These are phyloP conservation scores for Microctenopoma lineatum DNA, from an alignment of 2,797 vertebrate species.

Conservation along the genomic window DNA sequence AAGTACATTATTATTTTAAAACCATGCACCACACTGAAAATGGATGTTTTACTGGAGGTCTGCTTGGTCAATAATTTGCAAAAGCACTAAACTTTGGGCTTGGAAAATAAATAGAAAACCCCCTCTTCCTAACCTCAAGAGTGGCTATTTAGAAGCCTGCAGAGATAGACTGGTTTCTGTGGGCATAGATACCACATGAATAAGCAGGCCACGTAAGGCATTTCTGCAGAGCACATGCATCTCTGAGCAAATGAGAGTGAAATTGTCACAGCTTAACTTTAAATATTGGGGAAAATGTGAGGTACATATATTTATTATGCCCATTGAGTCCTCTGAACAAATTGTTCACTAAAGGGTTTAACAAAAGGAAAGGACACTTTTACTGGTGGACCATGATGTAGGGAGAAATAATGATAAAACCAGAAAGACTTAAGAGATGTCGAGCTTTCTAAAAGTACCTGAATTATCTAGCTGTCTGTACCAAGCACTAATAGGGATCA, in stretches of 20 bases:
- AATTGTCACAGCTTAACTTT: conserved; percentile 19
- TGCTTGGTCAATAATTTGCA: conserved; percentile 59
- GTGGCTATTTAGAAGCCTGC: conserved; percentile 70
- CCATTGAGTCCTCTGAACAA: conserved; percentile 12
- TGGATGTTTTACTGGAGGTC: conserved; percentile 39
- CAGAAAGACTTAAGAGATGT: conserved; percentile 65
- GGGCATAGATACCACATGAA: conserved; percentile 60
- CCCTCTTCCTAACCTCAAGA: conserved; percentile 62
- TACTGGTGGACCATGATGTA: conserved; percentile 48
- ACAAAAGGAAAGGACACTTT: conserved; percentile 22
- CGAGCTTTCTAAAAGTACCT: conserved; percentile 71
- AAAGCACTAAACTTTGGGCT: conserved; percentile 51
- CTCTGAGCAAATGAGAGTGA: conserved; percentile 11
- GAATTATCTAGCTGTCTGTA: conserved; percentile 65
- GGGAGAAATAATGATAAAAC: conserved; percentile 67
- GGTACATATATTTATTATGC: conserved; percentile 16
- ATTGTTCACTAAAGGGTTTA: conserved; percentile 37
- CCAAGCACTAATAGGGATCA: conserved; percentile 77
- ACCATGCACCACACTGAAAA: conserved; percentile 34
- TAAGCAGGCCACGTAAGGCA: conserved; percentile 49
- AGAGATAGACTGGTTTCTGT: conserved; percentile 61
- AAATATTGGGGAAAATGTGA: conserved; percentile 18
- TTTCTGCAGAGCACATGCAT: conserved; percentile 34
- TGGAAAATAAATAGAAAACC: conserved; percentile 69
- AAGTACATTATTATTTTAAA: conserved; percentile 40